Conservation (phyloP, 2,888 invertebrate genomes). For the Rhodophaea formosa region DNA sequence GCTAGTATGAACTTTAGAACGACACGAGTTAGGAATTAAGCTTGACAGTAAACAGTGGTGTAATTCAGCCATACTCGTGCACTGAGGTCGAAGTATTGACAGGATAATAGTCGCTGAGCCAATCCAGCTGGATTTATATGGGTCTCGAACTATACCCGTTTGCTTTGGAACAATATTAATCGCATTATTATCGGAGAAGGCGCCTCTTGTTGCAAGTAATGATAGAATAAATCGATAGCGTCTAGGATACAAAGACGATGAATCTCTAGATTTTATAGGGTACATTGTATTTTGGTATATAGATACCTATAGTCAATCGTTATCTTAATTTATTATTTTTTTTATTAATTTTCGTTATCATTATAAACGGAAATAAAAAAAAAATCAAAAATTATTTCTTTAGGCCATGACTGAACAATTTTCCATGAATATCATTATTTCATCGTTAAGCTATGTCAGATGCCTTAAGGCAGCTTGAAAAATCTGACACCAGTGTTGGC, state of each 20-base stretch:
- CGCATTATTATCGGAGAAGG: slow-evolving; percentile 40
- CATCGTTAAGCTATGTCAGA: too few species aligned
- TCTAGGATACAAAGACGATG: neutral
- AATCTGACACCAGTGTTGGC: too few species aligned
- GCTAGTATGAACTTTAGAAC: slow-evolving; percentile 52
- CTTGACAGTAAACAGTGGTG: slow-evolving; percentile 78
- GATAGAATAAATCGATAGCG: slow-evolving; percentile 16
- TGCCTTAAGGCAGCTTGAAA: too few species aligned
- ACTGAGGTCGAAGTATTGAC: slow-evolving; percentile 75
- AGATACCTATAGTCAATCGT: too few species aligned
- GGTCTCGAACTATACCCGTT: slow-evolving; percentile 49
- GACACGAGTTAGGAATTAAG: slow-evolving; percentile 75
- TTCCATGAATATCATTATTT: too few species aligned
- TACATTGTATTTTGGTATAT: too few species aligned
- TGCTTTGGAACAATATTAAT: slow-evolving; percentile 61
- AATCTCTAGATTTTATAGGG: neutral
- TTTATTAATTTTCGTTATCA: too few species aligned
- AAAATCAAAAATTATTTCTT: too few species aligned
- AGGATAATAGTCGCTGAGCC: slow-evolving; percentile 63
- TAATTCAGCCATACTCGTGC: slow-evolving; percentile 79
- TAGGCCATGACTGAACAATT: too few species aligned
- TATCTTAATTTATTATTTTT: too few species aligned
- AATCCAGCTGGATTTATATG: slow-evolving; percentile 52
- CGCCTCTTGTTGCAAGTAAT: slow-evolving; percentile 22
- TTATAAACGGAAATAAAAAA: too few species aligned